Base-by-base conservation (phyloP, 2,797 vertebrate species). In the Enteromius trimaculatus region DNA sequence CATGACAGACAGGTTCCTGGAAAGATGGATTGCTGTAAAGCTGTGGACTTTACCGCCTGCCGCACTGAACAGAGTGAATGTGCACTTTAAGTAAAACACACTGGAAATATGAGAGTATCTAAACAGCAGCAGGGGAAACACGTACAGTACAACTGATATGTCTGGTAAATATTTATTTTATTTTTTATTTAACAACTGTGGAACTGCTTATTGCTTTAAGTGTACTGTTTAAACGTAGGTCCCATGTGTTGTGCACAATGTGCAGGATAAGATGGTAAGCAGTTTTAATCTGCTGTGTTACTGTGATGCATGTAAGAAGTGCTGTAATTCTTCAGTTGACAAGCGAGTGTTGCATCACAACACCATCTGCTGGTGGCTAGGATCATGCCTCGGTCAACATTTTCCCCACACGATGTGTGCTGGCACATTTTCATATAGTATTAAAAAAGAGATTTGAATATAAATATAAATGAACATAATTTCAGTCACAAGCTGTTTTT, bases 301-400 rank as follows among this genome's bases (percentile, higher is more conserved):
- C 17, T 58, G 16, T 34, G 21, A 60, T 75, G 31, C 44, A 34
- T 85, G 37, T 10, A 47, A 53, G 39, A 51, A 49, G 5, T 26
- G 31, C 11, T 49, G 4, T 19, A 37, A 60, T 70, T 83, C 26
- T 47, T 71, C 19, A 53, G 39, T 58, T 77, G 42, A 34, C 19
- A 53, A 44, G 44, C 23, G 26, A 31, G 19, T 21, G 64, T 84
- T 82, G 89, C 55, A 77, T 81, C 82, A 91, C 86, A 90, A 88
- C 87, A 86, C 93, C 93, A 92, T 89, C 95, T 95, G 64, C 82
- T 92, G 94, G 90, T 64, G 47, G 19, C 19, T 29, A 49, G 47
- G 34, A 81, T 68, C 26, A 68, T 68, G 47, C 17, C 26, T 16
- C 9, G 53, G 37, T 55, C 51, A 77, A 71, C 49, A 37, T 85